A percentile compares a stretch with the other conserved stretches of the same genome.
phyloP scores from a whole-genome alignment of 2,113 vertebrate species.

The Geococcyx californianus region DNA sequence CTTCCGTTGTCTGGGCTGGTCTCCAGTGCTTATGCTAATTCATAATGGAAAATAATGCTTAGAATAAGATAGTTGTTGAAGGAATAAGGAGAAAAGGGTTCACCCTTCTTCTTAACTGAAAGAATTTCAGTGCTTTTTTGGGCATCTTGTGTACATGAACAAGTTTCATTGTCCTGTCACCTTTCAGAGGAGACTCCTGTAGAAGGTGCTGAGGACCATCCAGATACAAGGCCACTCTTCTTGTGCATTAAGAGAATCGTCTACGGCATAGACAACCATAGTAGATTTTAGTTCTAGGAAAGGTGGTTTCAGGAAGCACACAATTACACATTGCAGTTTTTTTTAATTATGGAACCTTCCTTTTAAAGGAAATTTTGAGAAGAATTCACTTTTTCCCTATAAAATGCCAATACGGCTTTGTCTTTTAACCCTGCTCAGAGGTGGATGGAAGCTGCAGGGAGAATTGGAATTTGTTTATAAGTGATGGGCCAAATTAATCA shows the following conservation, averaged over 20 bases:
- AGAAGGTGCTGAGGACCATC: not conserved
- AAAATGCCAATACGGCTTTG: not conserved
- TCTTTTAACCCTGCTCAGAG: not conserved
- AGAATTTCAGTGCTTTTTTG: not conserved
- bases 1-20: conserved; percentile 6
- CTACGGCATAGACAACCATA: not conserved
- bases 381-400: not conserved
- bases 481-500: not conserved
- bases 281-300: not conserved
- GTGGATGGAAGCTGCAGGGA: not conserved
- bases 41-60: not conserved
- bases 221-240: not conserved
- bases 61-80: not conserved
- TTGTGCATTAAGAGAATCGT: not conserved
- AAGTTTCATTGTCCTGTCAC: not conserved
- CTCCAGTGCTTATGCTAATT: conserved; percentile 17
- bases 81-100: not conserved
- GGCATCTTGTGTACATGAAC: not conserved
- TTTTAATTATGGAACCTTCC: not conserved
- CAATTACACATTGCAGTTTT: not conserved
- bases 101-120: not conserved
- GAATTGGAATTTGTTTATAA: not conserved
- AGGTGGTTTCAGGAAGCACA: not conserved
- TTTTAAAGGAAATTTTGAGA: not conserved
- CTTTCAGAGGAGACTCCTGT: not conserved